phyloP scores from a whole-genome alignment of 2,797 vertebrate genomes.

The Acropternis orthonyx region DNA sequence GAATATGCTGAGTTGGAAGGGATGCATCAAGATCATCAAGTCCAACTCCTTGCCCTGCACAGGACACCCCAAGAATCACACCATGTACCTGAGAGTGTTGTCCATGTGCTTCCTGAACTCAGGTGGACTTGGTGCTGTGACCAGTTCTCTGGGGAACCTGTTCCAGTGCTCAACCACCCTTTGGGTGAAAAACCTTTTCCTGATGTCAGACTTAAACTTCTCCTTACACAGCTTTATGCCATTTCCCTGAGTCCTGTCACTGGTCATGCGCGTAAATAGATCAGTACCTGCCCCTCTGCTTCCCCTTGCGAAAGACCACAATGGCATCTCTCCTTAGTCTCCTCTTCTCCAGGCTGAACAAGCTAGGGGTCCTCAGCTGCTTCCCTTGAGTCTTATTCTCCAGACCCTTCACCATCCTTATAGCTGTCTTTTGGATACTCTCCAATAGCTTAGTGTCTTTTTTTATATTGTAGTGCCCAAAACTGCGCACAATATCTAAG shows the following conservation, averaged over 20 bases:
- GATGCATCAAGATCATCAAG: neutral
- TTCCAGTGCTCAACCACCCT: neutral
- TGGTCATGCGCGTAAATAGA: neutral
- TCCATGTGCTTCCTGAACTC: neutral
- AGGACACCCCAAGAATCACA: neutral
- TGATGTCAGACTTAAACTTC: neutral
- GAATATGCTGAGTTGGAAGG: neutral
- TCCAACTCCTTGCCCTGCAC: neutral
- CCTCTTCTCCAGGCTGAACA: neutral
- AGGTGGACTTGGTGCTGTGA: neutral
- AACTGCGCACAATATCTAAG: rapidly evolving
- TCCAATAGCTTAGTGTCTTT: neutral
- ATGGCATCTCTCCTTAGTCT: rapidly evolving
- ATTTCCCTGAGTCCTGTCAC: neutral
- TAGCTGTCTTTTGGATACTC: neutral
- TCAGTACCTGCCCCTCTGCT: neutral
- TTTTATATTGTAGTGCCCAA: rapidly evolving
- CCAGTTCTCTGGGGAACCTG: neutral
- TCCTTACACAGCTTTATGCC: neutral
- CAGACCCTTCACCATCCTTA: neutral
- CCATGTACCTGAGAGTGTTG: rapidly evolving
- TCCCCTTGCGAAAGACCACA: rapidly evolving
- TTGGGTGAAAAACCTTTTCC: neutral
- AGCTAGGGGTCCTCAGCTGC: neutral
- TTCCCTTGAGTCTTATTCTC: neutral